phyloP scores from a whole-genome alignment of 2,797 vertebrate genomes.

The Falco berigora region DNA sequence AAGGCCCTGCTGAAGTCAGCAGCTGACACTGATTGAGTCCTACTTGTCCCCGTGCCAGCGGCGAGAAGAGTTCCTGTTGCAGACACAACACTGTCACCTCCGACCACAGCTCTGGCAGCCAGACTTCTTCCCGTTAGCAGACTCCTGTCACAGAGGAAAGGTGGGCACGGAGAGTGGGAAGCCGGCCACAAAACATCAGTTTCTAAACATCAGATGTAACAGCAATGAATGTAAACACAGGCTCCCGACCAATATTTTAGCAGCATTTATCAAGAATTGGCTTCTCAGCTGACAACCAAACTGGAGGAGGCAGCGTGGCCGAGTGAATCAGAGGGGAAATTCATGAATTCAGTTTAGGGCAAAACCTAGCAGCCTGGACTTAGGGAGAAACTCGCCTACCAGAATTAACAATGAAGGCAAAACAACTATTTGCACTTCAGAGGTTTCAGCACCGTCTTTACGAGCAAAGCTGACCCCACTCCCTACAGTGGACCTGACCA shows the following conservation, averaged over 20 bases:
- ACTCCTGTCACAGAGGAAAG: not conserved
- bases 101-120: not conserved
- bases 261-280: not conserved
- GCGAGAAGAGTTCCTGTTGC: not conserved
- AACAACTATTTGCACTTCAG: not conserved
- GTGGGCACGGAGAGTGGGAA: not conserved
- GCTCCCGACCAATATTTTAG: not conserved
- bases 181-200: not conserved
- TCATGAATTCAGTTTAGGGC: not conserved
- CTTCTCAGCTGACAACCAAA: not conserved
- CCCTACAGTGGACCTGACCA: not conserved
- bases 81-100: not conserved
- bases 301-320: not conserved
- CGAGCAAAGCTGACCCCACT: not conserved
- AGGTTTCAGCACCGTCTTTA: not conserved
- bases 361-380: not conserved
- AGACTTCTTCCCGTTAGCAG: not conserved
- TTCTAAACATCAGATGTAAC: not conserved
- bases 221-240: not conserved
- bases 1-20: not conserved
- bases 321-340: not conserved
- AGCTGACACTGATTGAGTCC: not conserved
- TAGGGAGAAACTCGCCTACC: not conserved
- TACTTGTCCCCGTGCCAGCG: conserved; percentile 4
- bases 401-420: not conserved